phyloP scores from a whole-genome alignment of 2,888 invertebrate species.

The Thecophora atra region DNA sequence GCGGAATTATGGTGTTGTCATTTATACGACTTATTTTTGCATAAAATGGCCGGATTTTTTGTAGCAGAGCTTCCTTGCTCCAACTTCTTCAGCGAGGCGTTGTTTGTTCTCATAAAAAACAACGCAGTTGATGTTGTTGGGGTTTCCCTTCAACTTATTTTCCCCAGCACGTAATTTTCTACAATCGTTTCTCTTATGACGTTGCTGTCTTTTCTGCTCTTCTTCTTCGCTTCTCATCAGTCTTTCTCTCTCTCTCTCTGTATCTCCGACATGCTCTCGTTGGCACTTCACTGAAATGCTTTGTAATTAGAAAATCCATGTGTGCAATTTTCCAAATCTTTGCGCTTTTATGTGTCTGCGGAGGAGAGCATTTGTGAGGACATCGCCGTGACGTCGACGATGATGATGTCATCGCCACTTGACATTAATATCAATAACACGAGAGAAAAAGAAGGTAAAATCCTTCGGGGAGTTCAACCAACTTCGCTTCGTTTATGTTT shows the following conservation, averaged over 20 bases:
- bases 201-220: constrained; percentile 5
- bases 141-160: background rate
- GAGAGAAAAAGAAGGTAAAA: background rate
- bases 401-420: constrained; percentile 10
- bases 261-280: background rate
- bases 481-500: background rate
- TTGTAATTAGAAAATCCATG: constrained; percentile 4
- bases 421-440: constrained; percentile 11
- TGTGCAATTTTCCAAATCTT: background rate
- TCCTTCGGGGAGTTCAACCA: constrained; percentile 12
- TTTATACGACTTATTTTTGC: background rate
- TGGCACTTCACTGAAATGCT: constrained; percentile 8
- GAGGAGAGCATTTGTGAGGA: background rate
- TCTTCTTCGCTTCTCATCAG: background rate
- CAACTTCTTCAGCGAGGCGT: background rate
- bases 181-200: background rate
- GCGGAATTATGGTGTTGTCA: background rate
- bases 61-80: background rate
- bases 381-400: background rate
- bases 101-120: background rate
- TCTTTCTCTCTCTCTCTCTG: background rate
- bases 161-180: background rate
- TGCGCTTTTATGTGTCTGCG: background rate
- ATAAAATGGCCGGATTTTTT: background rate
- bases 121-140: background rate